A percentile compares a stretch with the other conserved stretches of the same genome.
Evolutionary conservation across 2,888 invertebrate species (phyloP).

Genomic region (Nomada fucata): DNA sequence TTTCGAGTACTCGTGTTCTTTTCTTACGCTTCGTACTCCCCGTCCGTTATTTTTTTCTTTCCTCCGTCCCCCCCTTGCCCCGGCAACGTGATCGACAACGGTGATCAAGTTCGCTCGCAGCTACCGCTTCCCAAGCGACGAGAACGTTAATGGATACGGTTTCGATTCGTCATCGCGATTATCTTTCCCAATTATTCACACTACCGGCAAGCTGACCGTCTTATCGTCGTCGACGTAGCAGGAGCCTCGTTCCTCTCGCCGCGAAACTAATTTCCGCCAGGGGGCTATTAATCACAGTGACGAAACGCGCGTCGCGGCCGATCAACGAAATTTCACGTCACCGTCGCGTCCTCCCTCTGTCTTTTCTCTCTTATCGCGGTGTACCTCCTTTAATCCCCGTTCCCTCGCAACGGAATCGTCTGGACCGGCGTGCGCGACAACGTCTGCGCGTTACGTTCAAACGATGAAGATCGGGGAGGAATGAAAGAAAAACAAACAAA

Average conservation of each 20-base stretch:
- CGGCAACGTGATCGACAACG: slow-evolving; percentile 23
- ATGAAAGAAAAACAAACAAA: slow-evolving; percentile 1
- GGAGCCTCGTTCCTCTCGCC: slow-evolving; percentile 1
- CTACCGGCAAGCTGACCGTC: slow-evolving; percentile 10
- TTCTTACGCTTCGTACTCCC: neutral
- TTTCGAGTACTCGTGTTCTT: neutral
- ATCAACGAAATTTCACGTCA: slow-evolving; percentile 31
- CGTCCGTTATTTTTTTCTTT: neutral
- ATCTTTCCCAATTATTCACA: slow-evolving; percentile 49
- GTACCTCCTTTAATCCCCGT: neutral
- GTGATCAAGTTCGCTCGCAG: slow-evolving; percentile 6
- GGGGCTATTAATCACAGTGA: slow-evolving; percentile 33
- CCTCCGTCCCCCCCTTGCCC: neutral
- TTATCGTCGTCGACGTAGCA: slow-evolving; percentile 1
- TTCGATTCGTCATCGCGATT: slow-evolving; percentile 46
- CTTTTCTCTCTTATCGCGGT: slow-evolving; percentile 19
- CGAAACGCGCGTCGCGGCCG: slow-evolving; percentile 6
- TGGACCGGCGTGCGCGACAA: slow-evolving; percentile 15
- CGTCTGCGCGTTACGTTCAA: slow-evolving; percentile 14
- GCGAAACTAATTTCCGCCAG: slow-evolving; percentile 39
- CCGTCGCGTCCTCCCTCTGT: neutral
- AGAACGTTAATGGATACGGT: slow-evolving; percentile 9
- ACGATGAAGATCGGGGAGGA: neutral
- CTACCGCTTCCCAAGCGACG: neutral
- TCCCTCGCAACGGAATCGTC: slow-evolving; percentile 8